Conservation (phyloP, 2,888 invertebrate genomes). For the Hydroisotoma schaefferi region DNA sequence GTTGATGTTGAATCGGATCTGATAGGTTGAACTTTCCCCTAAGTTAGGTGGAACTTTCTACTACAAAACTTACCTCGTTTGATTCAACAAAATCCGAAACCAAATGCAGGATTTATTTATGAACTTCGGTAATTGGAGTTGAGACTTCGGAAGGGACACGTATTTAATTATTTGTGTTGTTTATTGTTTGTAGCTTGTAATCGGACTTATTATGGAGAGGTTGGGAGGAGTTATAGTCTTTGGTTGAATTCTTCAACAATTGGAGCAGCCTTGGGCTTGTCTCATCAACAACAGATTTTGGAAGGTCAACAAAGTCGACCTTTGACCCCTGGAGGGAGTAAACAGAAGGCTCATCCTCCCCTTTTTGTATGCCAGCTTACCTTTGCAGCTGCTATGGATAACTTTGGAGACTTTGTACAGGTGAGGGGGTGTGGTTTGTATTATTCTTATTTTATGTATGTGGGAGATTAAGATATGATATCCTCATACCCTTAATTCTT, state of each 20-base stretch:
- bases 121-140: too few relatives aligned
- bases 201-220: slow-evolving; percentile 83
- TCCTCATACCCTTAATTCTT: too few relatives aligned
- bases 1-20: too few relatives aligned
- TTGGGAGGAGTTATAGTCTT: slow-evolving; percentile 79
- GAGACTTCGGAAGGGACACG: too few relatives aligned
- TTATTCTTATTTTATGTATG: too few relatives aligned
- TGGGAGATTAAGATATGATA: too few relatives aligned
- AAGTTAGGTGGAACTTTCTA: too few relatives aligned
- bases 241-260: slow-evolving; percentile 41
- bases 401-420: slow-evolving; percentile 82
- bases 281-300: slow-evolving; percentile 20
- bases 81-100: too few relatives aligned
- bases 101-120: too few relatives aligned
- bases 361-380: slow-evolving; percentile 84
- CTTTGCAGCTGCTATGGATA: slow-evolving; percentile 76
- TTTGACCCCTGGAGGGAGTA: background rate
- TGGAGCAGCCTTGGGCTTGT: slow-evolving; percentile 29
- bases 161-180: background rate
- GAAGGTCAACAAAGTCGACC: background rate
- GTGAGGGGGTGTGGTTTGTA: too few relatives aligned
- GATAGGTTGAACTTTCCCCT: too few relatives aligned
- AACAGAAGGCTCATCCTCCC: slow-evolving; percentile 59
- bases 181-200: slow-evolving; percentile 67
- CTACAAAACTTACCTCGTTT: too few relatives aligned